A percentile compares a stretch with the other conserved stretches of the same genome.
Conservation (phyloP, 2,797 vertebrate genomes). For the Trematomus bernacchii region DNA sequence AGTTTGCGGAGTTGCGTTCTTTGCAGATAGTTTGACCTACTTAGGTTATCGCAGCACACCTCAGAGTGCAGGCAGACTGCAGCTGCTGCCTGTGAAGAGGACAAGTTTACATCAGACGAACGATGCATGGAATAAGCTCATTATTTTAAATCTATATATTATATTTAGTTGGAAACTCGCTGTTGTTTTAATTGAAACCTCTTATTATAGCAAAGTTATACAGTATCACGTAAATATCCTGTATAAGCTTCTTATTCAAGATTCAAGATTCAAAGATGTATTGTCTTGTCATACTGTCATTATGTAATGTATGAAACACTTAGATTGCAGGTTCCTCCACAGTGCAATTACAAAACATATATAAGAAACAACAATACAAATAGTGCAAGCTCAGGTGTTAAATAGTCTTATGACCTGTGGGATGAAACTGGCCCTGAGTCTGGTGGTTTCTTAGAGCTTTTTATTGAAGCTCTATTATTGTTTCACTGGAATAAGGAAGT, state of each 20-base stretch:
- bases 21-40: constrained; percentile 84
- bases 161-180: neutral
- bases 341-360: no score
- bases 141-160: neutral
- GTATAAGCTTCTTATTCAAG: neutral
- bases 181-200: neutral
- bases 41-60: constrained; percentile 68
- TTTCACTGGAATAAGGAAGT: neutral
- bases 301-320: no score
- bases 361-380: no score
- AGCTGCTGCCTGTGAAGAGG: constrained; percentile 21
- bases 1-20: constrained; percentile 77
- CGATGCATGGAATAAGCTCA: neutral
- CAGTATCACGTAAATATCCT: neutral
- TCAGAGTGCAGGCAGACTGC: constrained; percentile 16
- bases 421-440: no score
- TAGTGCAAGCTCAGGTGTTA: no score
- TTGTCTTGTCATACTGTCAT: no score
- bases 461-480: neutral
- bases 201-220: neutral
- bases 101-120: constrained; percentile 14
- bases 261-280: no score
- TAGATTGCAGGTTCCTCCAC: no score
- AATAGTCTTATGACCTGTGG: no score
- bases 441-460: neutral